A percentile compares a stretch with the other conserved stretches of the same genome.
phyloP scores from a whole-genome alignment of 2,113 vertebrate genomes.

The Lagopus muta region DNA sequence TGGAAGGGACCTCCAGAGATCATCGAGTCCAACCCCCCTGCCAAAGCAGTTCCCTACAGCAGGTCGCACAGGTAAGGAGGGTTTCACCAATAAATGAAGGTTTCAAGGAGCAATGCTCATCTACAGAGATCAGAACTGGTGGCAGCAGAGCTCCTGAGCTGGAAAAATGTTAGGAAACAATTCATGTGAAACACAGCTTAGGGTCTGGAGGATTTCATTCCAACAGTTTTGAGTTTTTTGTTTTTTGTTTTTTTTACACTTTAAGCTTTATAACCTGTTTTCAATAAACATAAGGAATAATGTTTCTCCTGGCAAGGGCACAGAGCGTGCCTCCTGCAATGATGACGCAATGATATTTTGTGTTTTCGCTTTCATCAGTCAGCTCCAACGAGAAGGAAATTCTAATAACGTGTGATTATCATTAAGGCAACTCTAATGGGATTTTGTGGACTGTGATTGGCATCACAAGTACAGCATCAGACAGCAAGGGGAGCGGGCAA shows the following conservation, averaged over 20 bases:
- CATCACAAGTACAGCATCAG: constrained; percentile 46
- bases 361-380: neutral
- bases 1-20: no score
- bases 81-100: neutral
- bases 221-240: neutral
- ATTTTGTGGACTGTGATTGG: constrained; percentile 45
- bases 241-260: neutral
- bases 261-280: neutral
- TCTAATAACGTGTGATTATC: neutral
- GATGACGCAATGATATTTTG: neutral
- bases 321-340: neutral
- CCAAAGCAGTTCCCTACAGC: no score
- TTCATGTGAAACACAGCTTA: neutral
- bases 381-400: neutral
- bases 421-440: constrained; percentile 57
- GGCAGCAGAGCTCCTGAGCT: neutral
- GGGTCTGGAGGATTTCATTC: neutral
- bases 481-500: neutral
- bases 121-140: rapidly evolving
- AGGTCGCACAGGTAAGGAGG: neutral
- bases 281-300: neutral
- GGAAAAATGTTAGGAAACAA: neutral
- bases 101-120: neutral
- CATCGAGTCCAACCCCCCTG: no score
- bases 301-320: neutral